Percentiles rank a stretch among this genome's conserved stretches.
Evolutionary conservation across 2,888 invertebrate species (phyloP).

Genomic region (Drosophila histrio): DNA sequence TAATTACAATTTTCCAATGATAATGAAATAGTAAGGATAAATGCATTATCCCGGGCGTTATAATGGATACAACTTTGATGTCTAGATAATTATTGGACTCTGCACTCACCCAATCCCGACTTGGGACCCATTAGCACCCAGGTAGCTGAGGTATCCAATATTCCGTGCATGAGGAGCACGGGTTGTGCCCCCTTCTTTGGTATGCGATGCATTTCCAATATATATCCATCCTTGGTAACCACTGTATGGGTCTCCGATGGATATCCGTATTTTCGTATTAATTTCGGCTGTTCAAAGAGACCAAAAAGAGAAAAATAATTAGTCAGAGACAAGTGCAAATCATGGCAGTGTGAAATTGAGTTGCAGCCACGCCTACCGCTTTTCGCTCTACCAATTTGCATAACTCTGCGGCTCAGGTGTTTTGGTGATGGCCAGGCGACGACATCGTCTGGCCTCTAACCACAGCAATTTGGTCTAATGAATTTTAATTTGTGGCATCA

Average conservation of each 20-base stretch:
- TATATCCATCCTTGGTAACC: constrained; percentile 91
- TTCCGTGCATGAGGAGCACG: constrained; percentile 89
- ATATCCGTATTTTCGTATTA: constrained; percentile 88
- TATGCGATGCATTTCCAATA: constrained; percentile 91
- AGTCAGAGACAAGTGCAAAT: constrained; percentile 59
- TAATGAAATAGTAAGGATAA: too few species aligned
- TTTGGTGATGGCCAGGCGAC: background rate
- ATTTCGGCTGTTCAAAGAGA: constrained; percentile 84
- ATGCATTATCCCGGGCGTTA: too few species aligned
- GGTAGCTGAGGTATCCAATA: constrained; percentile 89
- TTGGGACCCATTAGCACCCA: constrained; percentile 90
- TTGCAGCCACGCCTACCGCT: constrained; percentile 33
- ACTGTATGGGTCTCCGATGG: constrained; percentile 88
- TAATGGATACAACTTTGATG: too few species aligned
- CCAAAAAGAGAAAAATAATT: constrained; percentile 15
- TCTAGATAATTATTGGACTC: background rate
- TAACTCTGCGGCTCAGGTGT: constrained; percentile 51
- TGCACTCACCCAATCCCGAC: constrained; percentile 86
- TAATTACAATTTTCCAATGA: too few species aligned
- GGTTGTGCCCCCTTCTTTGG: constrained; percentile 85
- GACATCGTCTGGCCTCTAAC: constrained; percentile 45
- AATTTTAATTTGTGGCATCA: constrained; percentile 74
- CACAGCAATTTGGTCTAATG: constrained; percentile 67
- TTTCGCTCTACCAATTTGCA: constrained; percentile 60
- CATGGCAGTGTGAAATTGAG: constrained; percentile 71